phyloP scores from a whole-genome alignment of 2,113 vertebrate genomes.

The Tor tambroides region DNA sequence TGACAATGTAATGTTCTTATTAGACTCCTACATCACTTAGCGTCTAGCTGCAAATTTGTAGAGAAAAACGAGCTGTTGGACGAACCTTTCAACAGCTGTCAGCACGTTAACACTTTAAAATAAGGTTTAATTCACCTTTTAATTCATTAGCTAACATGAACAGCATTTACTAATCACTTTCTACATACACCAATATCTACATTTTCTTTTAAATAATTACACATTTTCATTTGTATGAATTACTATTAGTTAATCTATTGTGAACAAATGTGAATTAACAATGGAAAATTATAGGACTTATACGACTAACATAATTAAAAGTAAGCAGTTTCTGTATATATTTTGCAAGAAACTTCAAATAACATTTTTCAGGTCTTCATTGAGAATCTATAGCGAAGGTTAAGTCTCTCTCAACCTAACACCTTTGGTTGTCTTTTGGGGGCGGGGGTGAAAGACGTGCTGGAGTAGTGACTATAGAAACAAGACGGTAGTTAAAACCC shows the following conservation, averaged over 20 bases:
- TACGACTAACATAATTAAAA: background rate
- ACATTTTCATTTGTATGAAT: no score
- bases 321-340: background rate
- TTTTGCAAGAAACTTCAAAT: background rate
- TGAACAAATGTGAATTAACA: no score
- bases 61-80: background rate
- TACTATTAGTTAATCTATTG: no score
- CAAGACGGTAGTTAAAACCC: slow-evolving; percentile 54
- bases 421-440: background rate
- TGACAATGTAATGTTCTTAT: background rate
- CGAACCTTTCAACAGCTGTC: slow-evolving; percentile 37
- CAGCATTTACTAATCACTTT: background rate
- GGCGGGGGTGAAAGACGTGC: background rate
- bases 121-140: background rate
- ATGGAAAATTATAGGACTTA: background rate
- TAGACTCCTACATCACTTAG: slow-evolving; percentile 11
- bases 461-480: slow-evolving; percentile 67
- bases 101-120: slow-evolving; percentile 46
- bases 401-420: background rate
- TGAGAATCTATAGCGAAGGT: background rate
- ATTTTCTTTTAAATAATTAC: no score
- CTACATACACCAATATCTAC: no score
- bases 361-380: background rate
- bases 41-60: slow-evolving; percentile 18
- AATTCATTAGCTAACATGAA: background rate